Percentiles rank a stretch among this genome's conserved stretches.
These are phyloP conservation scores for Eupithecia inturbata DNA, from an alignment of 2,888 invertebrate genomes.

Conservation along the genomic window DNA sequence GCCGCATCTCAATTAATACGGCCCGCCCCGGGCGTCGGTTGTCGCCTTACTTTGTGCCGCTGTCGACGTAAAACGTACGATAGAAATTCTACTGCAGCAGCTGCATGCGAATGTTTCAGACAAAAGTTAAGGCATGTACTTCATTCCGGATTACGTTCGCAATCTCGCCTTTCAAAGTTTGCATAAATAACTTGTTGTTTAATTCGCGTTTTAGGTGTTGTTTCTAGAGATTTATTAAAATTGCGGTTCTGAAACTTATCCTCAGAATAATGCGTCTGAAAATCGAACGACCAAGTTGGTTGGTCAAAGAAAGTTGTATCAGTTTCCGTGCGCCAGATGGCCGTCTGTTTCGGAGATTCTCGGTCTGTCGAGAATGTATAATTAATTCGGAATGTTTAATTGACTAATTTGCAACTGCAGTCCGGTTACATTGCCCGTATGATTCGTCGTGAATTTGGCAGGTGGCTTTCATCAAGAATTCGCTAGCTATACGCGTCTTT, in stretches of 20 bases:
- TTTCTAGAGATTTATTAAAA: constrained; percentile 19
- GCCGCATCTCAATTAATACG: constrained; percentile 66
- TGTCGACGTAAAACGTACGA: constrained; percentile 60
- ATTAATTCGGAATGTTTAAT: constrained; percentile 63
- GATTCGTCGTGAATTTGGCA: constrained; percentile 51
- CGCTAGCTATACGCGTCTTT: neutral
- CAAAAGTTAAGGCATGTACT: constrained; percentile 64
- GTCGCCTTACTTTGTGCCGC: constrained; percentile 59
- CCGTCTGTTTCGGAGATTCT: constrained; percentile 58
- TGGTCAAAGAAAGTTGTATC: constrained; percentile 52
- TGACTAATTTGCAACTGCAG: constrained; percentile 57
- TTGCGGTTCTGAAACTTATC: constrained; percentile 10
- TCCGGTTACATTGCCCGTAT: constrained; percentile 53
- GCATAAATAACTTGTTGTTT: constrained; percentile 41
- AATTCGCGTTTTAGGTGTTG: constrained; percentile 38
- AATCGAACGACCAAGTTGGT: constrained; percentile 22
- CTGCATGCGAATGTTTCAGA: constrained; percentile 62
- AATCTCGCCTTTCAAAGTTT: constrained; percentile 55
- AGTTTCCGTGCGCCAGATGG: constrained; percentile 58
- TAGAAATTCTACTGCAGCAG: constrained; percentile 58
- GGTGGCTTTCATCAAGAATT: constrained; percentile 34
- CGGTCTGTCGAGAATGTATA: constrained; percentile 61
- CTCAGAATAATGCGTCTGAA: constrained; percentile 20
- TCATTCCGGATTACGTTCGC: constrained; percentile 62
- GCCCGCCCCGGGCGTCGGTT: constrained; percentile 56